Percentiles rank a stretch among this genome's conserved stretches.
Conservation (phyloP, 2,888 invertebrate species). For the Diarsia rubi region DNA sequence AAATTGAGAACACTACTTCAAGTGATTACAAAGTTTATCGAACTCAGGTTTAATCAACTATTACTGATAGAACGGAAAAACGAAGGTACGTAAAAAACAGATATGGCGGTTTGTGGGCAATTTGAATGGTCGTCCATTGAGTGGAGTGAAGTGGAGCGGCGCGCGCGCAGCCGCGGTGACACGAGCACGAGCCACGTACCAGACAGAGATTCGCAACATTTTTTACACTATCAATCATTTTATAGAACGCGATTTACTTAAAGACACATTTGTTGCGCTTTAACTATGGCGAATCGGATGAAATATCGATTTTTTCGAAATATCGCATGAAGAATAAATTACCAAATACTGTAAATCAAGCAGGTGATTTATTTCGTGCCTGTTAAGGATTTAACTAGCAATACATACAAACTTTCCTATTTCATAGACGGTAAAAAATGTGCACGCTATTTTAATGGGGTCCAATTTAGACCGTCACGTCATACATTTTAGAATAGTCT, state of each 20-base stretch:
- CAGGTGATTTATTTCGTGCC: slow-evolving; percentile 65
- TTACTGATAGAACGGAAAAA: slow-evolving; percentile 80
- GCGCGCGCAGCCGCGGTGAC: slow-evolving; percentile 78
- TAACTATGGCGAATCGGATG: slow-evolving; percentile 58
- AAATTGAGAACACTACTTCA: slow-evolving; percentile 72
- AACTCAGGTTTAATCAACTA: slow-evolving; percentile 79
- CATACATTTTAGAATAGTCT: slow-evolving; percentile 34
- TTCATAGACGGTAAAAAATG: slow-evolving; percentile 43
- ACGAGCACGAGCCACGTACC: slow-evolving; percentile 86
- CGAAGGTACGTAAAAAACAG: slow-evolving; percentile 77
- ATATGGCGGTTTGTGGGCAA: slow-evolving; percentile 79
- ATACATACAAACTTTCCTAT: slow-evolving; percentile 31
- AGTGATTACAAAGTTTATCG: slow-evolving; percentile 75
- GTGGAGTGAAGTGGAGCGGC: slow-evolving; percentile 82
- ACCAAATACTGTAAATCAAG: slow-evolving; percentile 54
- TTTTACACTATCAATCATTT: slow-evolving; percentile 60
- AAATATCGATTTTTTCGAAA: slow-evolving; percentile 60
- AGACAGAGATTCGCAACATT: slow-evolving; percentile 75
- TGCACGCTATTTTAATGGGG: slow-evolving; percentile 46
- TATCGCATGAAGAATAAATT: slow-evolving; percentile 51
- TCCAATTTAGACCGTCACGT: slow-evolving; percentile 36
- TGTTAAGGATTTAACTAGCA: slow-evolving; percentile 47
- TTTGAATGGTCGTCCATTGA: slow-evolving; percentile 84
- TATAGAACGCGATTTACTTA: slow-evolving; percentile 58
- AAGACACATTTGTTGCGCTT: slow-evolving; percentile 59